Evolutionary conservation across 37 sponge, comb jelly and placozoan species (phyloP).

Genomic region (Ephydatia muelleri): DNA sequence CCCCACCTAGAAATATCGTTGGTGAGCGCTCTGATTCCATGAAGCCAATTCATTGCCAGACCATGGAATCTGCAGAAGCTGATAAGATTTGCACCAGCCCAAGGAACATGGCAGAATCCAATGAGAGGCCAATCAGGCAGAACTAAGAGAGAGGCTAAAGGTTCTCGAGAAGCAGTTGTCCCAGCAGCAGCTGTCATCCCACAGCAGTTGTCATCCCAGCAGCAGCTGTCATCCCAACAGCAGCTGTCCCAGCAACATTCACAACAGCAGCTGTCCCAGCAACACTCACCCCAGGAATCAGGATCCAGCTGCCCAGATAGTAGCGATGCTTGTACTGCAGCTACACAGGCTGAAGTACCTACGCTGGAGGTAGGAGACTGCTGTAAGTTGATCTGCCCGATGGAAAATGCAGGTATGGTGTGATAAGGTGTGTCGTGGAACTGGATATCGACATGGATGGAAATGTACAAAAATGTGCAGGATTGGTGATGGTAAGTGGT

Average conservation of each 20-base stretch:
- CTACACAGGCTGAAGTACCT: background rate
- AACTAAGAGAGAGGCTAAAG: background rate
- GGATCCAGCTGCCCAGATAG: background rate
- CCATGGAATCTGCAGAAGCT: background rate
- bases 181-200: too few species aligned
- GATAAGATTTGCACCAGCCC: background rate
- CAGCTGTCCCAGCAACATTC: too few species aligned
- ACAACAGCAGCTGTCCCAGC: background rate
- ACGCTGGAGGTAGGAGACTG: background rate
- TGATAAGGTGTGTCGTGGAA: background rate
- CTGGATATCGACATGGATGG: background rate
- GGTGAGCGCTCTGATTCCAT: background rate
- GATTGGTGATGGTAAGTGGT: background rate
- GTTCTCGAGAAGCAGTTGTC: too few species aligned
- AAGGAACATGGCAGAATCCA: background rate
- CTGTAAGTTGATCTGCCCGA: background rate
- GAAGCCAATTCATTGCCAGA: background rate
- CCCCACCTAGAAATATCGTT: too few species aligned
- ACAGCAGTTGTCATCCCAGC: too few species aligned
- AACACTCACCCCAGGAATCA: background rate
- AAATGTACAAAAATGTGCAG: background rate
- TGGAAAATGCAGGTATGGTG: background rate
- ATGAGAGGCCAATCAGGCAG: background rate
- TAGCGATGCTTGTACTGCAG: background rate
- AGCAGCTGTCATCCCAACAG: too few species aligned